A percentile compares a stretch with the other conserved stretches of the same genome.
Conservation (phyloP, 2,113 vertebrate species). For the Salvelinus sp. region DNA sequence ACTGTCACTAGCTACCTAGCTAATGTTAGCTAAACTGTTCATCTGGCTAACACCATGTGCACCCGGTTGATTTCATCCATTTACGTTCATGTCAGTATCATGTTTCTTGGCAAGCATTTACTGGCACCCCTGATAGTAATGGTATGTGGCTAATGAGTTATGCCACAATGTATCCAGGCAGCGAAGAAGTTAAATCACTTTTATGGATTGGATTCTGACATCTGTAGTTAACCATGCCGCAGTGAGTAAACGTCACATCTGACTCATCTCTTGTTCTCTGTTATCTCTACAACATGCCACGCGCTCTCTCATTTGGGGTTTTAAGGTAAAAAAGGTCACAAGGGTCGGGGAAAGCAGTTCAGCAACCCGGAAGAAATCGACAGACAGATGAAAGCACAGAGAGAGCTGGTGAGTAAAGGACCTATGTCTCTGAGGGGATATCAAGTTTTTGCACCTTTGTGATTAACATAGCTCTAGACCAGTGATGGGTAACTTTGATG, state of each 20-base stretch:
- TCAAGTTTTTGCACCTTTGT: too few relatives aligned
- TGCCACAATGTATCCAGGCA: not conserved
- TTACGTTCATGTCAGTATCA: not conserved
- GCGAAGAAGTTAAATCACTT: not conserved
- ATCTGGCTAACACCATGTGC: not conserved
- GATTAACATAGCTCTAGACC: too few relatives aligned
- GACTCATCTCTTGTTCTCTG: slow-evolving; percentile 13
- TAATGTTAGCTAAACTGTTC: too few relatives aligned
- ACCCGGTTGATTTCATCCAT: not conserved
- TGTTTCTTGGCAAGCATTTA: too few relatives aligned
- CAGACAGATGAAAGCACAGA: slow-evolving; percentile 76
- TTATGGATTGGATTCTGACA: not conserved
- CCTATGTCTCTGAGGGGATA: too few relatives aligned
- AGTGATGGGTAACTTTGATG: too few relatives aligned
- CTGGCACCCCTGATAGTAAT: not conserved
- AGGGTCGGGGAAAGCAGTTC: slow-evolving; percentile 80
- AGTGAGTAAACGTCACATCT: slow-evolving; percentile 24
- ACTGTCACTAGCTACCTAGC: not conserved
- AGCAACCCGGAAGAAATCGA: slow-evolving; percentile 82
- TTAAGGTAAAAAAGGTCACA: slow-evolving; percentile 77
- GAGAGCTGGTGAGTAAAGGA: slow-evolving; percentile 65
- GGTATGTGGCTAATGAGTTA: not conserved
- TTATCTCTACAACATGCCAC: not conserved
- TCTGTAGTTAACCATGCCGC: not conserved
- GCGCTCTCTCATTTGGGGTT: not conserved